A percentile compares a stretch with the other conserved stretches of the same genome.
Conservation (phyloP, 2,888 invertebrate genomes). For the Hydrotaea diabolus region DNA sequence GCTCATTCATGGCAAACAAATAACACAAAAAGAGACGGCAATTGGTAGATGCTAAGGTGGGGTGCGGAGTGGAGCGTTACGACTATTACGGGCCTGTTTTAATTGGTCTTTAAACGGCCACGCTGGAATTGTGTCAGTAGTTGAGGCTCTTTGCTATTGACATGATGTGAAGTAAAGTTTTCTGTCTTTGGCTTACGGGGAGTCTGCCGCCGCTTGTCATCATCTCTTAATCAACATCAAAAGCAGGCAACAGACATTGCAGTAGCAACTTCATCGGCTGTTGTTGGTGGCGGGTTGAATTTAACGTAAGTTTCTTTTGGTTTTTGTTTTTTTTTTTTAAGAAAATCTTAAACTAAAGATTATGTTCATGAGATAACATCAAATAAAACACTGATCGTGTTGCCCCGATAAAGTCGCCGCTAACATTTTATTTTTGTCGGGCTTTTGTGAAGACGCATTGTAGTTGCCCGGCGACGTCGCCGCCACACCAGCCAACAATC, state of each 20-base stretch:
- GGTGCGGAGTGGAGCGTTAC: neutral
- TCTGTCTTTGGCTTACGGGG: slow-evolving; percentile 22
- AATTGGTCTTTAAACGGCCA: slow-evolving; percentile 48
- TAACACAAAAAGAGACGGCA: neutral
- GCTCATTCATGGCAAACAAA: slow-evolving; percentile 41
- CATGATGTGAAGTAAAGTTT: slow-evolving; percentile 25
- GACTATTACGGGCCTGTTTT: slow-evolving; percentile 33
- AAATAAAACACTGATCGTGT: slow-evolving; percentile 73
- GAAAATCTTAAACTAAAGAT: slow-evolving; percentile 40
- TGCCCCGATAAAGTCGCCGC: slow-evolving; percentile 69
- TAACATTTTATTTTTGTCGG: slow-evolving; percentile 55
- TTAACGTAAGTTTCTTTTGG: slow-evolving; percentile 34
- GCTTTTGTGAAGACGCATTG: slow-evolving; percentile 22
- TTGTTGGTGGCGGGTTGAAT: slow-evolving; percentile 14
- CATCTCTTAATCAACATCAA: slow-evolving; percentile 47
- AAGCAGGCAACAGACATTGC: neutral
- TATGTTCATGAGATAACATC: slow-evolving; percentile 68
- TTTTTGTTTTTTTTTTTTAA: too few species aligned
- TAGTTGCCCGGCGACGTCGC: neutral
- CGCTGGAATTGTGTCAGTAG: slow-evolving; percentile 74
- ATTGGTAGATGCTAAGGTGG: too few species aligned
- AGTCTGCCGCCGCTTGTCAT: slow-evolving; percentile 46
- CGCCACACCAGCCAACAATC: neutral
- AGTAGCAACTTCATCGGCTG: neutral
- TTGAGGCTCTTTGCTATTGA: slow-evolving; percentile 15